These are phyloP conservation scores for Pectinophora gossypiella DNA, from an alignment of 1,140 invertebrate species.

Conservation along the genomic window DNA sequence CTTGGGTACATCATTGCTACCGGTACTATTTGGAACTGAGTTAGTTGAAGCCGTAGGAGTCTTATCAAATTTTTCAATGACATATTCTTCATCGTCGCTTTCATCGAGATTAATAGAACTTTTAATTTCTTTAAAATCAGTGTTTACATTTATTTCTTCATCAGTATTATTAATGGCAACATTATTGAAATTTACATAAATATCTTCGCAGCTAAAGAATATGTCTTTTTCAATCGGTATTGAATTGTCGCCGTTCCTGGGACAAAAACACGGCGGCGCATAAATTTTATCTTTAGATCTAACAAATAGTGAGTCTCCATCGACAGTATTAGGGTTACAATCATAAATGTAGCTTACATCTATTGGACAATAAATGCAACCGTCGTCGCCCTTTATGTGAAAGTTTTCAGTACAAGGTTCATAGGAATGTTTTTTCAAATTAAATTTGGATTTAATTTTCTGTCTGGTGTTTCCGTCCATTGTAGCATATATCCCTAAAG, in stretches of 20 bases:
- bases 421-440: not conserved
- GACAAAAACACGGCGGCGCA: conserved; percentile 38
- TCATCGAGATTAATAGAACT: not conserved
- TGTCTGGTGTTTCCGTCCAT: conserved; percentile 6
- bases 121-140: not conserved
- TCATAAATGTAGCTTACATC: conserved; percentile 35
- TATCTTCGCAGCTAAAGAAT: conserved; percentile 35
- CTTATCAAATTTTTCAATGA: conserved; percentile 3
- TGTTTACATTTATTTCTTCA: not conserved
- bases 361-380: conserved; percentile 30
- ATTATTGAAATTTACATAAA: conserved; percentile 17
- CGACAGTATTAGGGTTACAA: conserved; percentile 24
- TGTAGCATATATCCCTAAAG: conserved; percentile 2
- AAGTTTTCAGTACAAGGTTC: conserved; percentile 11
- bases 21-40: too few relatives aligned
- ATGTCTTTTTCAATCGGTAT: conserved; percentile 12
- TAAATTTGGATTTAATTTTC: conserved; percentile 11
- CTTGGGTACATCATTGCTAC: too few relatives aligned
- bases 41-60: not conserved
- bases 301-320: conserved; percentile 32
- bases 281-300: conserved; percentile 27
- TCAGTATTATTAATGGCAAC: not conserved
- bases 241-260: conserved; percentile 15
- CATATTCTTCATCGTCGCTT: not conserved
- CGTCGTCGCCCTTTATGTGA: conserved; percentile 34